Conservation (phyloP, 2,888 invertebrate genomes). For the Morpho achilles region DNA sequence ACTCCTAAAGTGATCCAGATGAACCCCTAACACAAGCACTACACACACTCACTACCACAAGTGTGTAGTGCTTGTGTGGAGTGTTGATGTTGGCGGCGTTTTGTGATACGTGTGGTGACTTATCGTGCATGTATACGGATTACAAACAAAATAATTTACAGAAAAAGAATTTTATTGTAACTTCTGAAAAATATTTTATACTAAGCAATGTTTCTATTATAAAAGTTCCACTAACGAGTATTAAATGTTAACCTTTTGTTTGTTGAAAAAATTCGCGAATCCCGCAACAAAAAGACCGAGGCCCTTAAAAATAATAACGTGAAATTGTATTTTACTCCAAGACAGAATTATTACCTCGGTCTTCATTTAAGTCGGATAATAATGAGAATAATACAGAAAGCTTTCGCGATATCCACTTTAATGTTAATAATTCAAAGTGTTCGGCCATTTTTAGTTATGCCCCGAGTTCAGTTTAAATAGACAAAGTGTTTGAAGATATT, state of each 20-base stretch:
- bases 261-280: constrained; percentile 17
- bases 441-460: constrained; percentile 37
- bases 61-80: too few relatives aligned
- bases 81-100: too few relatives aligned
- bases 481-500: constrained; percentile 36
- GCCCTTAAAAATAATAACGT: constrained; percentile 28
- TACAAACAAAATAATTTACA: too few relatives aligned
- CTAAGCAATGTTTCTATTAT: not conserved
- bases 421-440: constrained; percentile 43
- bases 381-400: constrained; percentile 37
- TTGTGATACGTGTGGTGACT: too few relatives aligned
- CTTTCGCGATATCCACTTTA: constrained; percentile 34
- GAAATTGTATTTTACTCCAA: constrained; percentile 23
- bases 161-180: too few relatives aligned
- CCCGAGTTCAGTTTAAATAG: constrained; percentile 33
- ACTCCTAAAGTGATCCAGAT: too few relatives aligned
- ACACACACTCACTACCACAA: too few relatives aligned
- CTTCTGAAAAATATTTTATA: too few relatives aligned
- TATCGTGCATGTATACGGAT: too few relatives aligned
- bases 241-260: constrained; percentile 16
- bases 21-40: too few relatives aligned
- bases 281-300: constrained; percentile 19
- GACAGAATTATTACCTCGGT: constrained; percentile 31
- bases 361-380: constrained; percentile 35
- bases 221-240: not conserved